Evolutionary conservation across 2,888 invertebrate genomes (phyloP).

Genomic region (Heliconius ismenius): DNA sequence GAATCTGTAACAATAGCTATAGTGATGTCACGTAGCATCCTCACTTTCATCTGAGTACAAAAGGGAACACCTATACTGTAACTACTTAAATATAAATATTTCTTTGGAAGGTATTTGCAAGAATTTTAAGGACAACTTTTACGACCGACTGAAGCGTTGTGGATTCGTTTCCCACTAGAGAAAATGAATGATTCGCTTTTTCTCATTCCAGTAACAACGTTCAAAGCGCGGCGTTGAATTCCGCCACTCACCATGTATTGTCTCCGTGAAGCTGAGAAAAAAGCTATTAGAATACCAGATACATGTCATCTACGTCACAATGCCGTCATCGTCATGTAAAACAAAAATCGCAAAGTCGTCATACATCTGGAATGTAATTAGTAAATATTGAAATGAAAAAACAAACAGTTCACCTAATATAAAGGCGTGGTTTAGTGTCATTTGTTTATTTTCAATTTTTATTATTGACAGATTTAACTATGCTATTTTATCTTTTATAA

Average conservation of each 20-base stretch:
- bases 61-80: background rate
- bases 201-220: too few relatives aligned
- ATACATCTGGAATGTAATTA: conserved; percentile 33
- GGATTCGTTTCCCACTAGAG: background rate
- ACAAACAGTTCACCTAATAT: background rate
- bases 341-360: background rate
- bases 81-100: background rate
- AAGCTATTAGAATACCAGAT: background rate
- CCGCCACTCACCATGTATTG: too few relatives aligned
- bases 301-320: background rate
- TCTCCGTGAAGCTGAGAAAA: too few relatives aligned
- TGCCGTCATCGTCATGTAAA: background rate
- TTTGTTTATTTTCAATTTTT: background rate
- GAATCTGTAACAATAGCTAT: conserved; percentile 3
- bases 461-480: background rate
- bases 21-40: background rate
- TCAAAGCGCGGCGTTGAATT: too few relatives aligned
- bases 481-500: background rate
- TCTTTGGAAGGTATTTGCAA: background rate
- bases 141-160: too few relatives aligned
- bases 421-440: background rate
- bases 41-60: background rate
- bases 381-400: conserved; percentile 30
- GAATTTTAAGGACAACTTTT: too few relatives aligned
- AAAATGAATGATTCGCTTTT: background rate